Base-by-base conservation (phyloP, 1,140 invertebrate species). In the Trachymyrmex septentrionalis region DNA sequence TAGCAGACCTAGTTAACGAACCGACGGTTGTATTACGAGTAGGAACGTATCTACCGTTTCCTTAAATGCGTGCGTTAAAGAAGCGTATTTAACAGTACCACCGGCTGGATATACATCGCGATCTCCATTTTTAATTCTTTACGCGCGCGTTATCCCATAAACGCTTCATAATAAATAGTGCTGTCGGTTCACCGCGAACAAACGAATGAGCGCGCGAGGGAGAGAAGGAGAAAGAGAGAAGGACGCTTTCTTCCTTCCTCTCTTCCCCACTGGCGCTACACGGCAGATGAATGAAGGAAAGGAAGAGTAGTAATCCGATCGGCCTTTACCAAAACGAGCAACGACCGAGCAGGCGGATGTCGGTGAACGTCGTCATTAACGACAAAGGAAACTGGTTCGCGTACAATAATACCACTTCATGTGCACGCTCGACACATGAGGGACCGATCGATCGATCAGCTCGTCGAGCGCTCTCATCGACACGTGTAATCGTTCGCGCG, bases 311-410 rank as follows among this genome's bases (percentile, higher is more conserved):
- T 84, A 84, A 84, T 84, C 55, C 80, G 80, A 84, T 84, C 67
- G 69, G 69, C 69, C 80, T 84, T 75, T 59, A 73, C 69, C 69
- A 63, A 84, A 84, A 84, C 80, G 80, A 73, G 80, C 78, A 82
- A 82, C 67, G 44, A 82, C 16, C 67, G 80, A 59, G 19, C 38
- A 34, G 86, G 86, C 75, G 73, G 87, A 78, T 71, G 87, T 78
- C 77, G 82, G 55, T 75, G 77, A 85, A 78, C 80, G 75, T 61
- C 80, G 80, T 84, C 69, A 75, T 84, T 84, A 84, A 69, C 80
- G 80, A 84, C 80, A 84, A 84, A 84, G 80, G 69, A 73, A 84
- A 84, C 67, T 84, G 80, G 80, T 84, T 84, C 80, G 80, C 80
- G 69, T 73, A 61, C 72, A 73, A 84, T 84, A 73, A 73, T 72